Base-by-base conservation (phyloP, 2,113 vertebrate species). In the Illadopsis cleaveri region DNA sequence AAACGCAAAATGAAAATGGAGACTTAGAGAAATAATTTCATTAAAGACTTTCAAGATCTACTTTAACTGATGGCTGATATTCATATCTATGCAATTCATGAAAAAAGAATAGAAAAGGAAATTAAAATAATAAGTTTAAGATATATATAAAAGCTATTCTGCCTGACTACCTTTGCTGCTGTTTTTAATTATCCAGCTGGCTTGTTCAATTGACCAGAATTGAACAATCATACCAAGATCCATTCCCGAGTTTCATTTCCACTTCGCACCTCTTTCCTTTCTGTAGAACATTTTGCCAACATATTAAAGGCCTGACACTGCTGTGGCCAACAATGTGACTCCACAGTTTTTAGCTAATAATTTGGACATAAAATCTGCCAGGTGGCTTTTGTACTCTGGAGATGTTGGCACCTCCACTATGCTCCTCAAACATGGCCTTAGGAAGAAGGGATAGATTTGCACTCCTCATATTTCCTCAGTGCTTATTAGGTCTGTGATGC, bases 101-200 rank as follows among this genome's bases (percentile, higher is more conserved):
- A 78, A 81, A 51, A 81, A 89, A 72, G 15, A 89, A 93, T 57
- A 84, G 44, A 53, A 91, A 95, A 47, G 24, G 6, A 94, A 97
- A 93, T 89, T 35, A 96, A 97, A 96, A 89, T 50, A 96, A 96
- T 91, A 95, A 53, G 96, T 96, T 92, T 92, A 82, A 85, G 35
- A 77, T 87, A 87, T 71, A 85, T 38, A 60, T 75, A 60, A 9
- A 76, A 83, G 31, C 79, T 86, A 44, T 58, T 89, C 86, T 70
- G 33, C 47, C 15, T 82, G 28, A 60, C 66, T 75, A 37, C 23
- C 17, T 86, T 95, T 93, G 53, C 11, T 78, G 38, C 31, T 86
- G 15, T 48, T 93, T 58, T 94, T 68, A 87, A 95, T 95, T 89
- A 75, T 85, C 38, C 35, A 78, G 15, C 42, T 65, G n/a, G 7